phyloP scores from a whole-genome alignment of 2,888 invertebrate species.

The Punctoribates punctum region DNA sequence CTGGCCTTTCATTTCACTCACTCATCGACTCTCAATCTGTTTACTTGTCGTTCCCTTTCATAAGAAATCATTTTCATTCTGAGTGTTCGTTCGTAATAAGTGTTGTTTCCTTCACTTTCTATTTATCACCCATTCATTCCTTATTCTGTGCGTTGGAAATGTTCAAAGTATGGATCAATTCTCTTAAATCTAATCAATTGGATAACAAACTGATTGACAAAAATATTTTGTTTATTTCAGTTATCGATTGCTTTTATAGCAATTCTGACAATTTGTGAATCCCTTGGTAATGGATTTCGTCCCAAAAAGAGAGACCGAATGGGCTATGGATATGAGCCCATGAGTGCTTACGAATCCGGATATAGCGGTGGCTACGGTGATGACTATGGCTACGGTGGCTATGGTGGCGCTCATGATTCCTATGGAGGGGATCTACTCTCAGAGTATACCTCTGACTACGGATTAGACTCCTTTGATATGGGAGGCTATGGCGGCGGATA shows the following conservation, averaged over 20 bases:
- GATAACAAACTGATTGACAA: background rate
- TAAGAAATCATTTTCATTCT: too few species aligned
- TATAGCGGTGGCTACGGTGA: background rate
- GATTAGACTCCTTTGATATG: background rate
- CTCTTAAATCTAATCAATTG: background rate
- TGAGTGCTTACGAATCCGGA: slow-evolving; percentile 9
- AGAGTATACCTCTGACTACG: background rate
- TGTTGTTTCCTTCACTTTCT: too few species aligned
- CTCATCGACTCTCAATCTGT: too few species aligned
- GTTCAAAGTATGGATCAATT: background rate
- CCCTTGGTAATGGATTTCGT: background rate
- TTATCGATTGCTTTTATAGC: slow-evolving; percentile 6
- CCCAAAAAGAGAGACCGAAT: background rate
- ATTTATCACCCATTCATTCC: too few species aligned
- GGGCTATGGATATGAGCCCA: slow-evolving; percentile 8
- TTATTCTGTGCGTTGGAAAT: too few species aligned
- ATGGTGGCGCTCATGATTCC: background rate
- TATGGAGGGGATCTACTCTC: background rate
- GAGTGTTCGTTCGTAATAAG: too few species aligned
- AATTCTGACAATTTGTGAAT: background rate
- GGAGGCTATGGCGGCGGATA: background rate
- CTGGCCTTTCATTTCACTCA: too few species aligned
- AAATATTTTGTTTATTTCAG: background rate
- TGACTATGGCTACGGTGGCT: background rate
- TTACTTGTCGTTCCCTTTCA: too few species aligned